phyloP scores from a whole-genome alignment of 2,797 vertebrate species.

The Microctenopoma steveboyesi region DNA sequence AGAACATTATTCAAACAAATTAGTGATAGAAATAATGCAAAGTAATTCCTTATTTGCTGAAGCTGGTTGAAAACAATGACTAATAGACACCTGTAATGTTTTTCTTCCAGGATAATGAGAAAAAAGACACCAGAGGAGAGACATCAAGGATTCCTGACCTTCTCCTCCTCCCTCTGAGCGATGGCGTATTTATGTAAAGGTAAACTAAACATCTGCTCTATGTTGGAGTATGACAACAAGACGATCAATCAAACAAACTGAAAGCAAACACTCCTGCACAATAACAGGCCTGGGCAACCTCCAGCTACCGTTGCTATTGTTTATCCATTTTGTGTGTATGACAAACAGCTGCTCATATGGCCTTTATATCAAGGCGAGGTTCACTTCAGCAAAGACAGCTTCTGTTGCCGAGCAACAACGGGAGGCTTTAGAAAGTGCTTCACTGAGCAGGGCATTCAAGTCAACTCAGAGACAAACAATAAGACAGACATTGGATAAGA shows the following conservation, averaged over 20 bases:
- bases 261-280: constrained; percentile 15
- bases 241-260: constrained; percentile 1
- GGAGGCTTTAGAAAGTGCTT: constrained; percentile 71
- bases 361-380: constrained; percentile 61
- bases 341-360: constrained; percentile 65
- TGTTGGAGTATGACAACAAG: constrained; percentile 19
- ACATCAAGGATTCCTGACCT: constrained; percentile 31
- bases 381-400: constrained; percentile 78
- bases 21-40: constrained; percentile 69
- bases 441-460: constrained; percentile 59
- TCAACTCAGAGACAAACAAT: constrained; percentile 46
- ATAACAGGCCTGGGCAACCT: neutral
- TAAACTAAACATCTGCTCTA: constrained; percentile 26
- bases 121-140: constrained; percentile 1
- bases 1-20: constrained; percentile 71
- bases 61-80: constrained; percentile 60
- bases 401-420: constrained; percentile 88
- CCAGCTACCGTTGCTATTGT: constrained; percentile 7
- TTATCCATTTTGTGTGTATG: neutral
- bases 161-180: neutral
- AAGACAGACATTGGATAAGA: constrained; percentile 24
- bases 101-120: neutral
- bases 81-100: constrained; percentile 52
- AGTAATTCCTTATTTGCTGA: constrained; percentile 49
- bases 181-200: neutral